These are phyloP conservation scores for Potamarius usumacintae DNA, from an alignment of 2,113 vertebrate genomes.

Conservation along the genomic window DNA sequence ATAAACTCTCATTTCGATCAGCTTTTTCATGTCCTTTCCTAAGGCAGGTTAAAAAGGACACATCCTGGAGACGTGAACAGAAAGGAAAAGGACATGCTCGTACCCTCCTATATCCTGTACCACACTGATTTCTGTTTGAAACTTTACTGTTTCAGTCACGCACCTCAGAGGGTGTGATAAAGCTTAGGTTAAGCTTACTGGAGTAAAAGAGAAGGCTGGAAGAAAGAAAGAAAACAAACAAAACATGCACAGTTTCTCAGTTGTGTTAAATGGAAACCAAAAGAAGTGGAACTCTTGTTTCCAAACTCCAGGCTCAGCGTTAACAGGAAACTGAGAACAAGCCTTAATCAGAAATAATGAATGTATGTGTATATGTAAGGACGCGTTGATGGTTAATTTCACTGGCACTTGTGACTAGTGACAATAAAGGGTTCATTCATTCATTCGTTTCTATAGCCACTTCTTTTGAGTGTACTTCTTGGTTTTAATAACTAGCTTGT, in stretches of 20 bases:
- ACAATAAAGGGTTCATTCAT: not conserved
- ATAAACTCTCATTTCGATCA: not conserved
- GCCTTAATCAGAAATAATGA: not conserved
- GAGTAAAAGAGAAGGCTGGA: not conserved
- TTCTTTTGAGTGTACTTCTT: no score
- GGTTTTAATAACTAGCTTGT: no score
- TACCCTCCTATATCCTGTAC: not conserved
- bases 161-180: not conserved
- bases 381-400: no score
- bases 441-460: no score
- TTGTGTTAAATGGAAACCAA: not conserved
- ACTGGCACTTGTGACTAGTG: no score
- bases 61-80: not conserved
- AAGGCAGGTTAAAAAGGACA: not conserved
- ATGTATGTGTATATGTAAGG: not conserved
- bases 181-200: not conserved
- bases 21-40: not conserved
- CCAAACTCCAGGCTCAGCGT: not conserved
- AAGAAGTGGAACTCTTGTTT: not conserved
- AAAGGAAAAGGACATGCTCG: not conserved
- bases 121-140: not conserved
- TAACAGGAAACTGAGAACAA: not conserved
- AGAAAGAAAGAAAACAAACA: no score
- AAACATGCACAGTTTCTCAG: not conserved
- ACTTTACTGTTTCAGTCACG: not conserved